Evolutionary conservation across 2,888 invertebrate species (phyloP).

Genomic region (Blastobasis adustella): DNA sequence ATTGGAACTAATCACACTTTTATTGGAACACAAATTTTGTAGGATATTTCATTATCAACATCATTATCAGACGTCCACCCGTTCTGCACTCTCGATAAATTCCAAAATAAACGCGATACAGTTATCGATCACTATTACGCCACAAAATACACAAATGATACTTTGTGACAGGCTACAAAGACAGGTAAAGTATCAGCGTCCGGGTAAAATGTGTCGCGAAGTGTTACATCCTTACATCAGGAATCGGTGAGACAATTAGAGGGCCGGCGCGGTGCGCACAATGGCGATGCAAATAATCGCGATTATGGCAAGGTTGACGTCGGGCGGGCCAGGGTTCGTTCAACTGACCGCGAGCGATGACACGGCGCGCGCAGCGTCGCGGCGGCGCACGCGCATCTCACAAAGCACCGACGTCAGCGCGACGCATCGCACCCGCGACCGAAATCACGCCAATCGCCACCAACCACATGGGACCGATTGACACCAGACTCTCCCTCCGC

Average conservation of each 20-base stretch:
- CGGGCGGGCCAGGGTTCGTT: slow-evolving; percentile 69
- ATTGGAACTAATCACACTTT: no score
- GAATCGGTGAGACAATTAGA: slow-evolving; percentile 43
- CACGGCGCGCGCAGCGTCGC: slow-evolving; percentile 59
- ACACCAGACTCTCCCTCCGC: background rate
- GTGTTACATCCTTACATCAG: no score
- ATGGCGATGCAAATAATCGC: slow-evolving; percentile 71
- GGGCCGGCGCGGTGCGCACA: slow-evolving; percentile 46
- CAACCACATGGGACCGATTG: background rate
- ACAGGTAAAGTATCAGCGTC: no score
- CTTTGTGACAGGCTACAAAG: no score
- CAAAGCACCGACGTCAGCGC: background rate
- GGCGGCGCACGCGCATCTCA: background rate
- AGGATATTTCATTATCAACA: no score
- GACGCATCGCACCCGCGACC: background rate
- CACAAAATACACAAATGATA: no score
- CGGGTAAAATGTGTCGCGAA: no score
- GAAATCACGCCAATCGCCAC: background rate
- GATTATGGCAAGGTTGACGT: slow-evolving; percentile 74
- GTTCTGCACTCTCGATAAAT: no score
- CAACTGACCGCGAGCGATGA: slow-evolving; percentile 74
- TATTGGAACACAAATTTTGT: no score
- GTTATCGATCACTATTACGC: no score
- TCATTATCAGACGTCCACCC: no score
- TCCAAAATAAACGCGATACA: no score